Base-by-base conservation (phyloP, 2,797 vertebrate genomes). In the Centropyge bicolor region DNA sequence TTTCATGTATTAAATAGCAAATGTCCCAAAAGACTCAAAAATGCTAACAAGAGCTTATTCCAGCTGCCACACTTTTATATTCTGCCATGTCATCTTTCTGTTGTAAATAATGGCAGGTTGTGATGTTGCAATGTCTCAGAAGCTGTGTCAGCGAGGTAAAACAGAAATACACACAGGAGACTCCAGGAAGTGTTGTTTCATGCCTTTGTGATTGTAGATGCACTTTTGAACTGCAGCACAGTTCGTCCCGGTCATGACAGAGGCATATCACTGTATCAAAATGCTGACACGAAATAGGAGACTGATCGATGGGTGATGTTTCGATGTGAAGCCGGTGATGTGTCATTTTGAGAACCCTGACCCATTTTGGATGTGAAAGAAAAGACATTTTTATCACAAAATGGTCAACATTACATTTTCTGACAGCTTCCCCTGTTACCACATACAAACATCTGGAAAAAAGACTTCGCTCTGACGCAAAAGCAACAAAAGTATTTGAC, bases 401-500 rank as follows among this genome's bases (percentile, higher is more conserved):
- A 43, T 57, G 22, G 2, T 45, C 6, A 55, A 31, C 16, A 19
- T 14, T 22, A 67, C 11, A 22, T 51, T 68, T 59, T 68, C 66
- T 70, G 59, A 71, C 17, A 14, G 41, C n/a, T 49, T 66, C 48
- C 27, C 13, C 16, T 72, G 40, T 14, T 52, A 17, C 5, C 5
- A 13, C 61, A 79, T 57, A 62, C 57, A 74, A 81, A 69, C 22
- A 61, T 65, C n/a, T 78, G 12, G 31, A 64, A n/a, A n/a, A 40
- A 35, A 61, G 9, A 65, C 12, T 49, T 35, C 36, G 8, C 43
- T 51, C 36, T 78, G 70, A 66, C 4, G 16, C 52, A 69, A 46
- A 43, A 70, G 51, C 72, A 76, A 67, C 27, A 1, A 57, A 64
- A 79, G 31, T 55, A 77, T 84, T 73, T 73, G 54, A 67, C 80